Evolutionary conservation across 2,113 vertebrate genomes (phyloP).

Genomic region (Periophthalmus modestus): DNA sequence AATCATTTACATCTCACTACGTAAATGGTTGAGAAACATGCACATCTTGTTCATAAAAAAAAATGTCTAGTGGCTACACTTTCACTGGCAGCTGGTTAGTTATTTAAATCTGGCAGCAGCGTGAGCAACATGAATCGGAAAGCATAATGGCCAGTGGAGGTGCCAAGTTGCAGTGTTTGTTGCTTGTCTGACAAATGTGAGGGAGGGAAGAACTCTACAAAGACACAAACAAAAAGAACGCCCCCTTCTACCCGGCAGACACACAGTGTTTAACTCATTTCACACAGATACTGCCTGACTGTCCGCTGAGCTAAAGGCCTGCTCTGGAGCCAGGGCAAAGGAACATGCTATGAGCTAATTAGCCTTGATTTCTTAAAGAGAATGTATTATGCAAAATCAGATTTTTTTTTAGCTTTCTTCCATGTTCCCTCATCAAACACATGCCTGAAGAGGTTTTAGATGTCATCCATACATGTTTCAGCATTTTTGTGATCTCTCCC

Average conservation of each 20-base stretch:
- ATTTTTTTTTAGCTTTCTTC: no score
- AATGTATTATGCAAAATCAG: no score
- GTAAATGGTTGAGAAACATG: not conserved
- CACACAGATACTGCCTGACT: conserved; percentile 7
- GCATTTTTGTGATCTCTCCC: no score
- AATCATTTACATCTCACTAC: no score
- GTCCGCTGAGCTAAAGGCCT: conserved; percentile 11
- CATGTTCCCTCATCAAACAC: no score
- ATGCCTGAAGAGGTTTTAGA: no score
- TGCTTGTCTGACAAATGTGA: conserved; percentile 47
- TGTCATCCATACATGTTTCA: no score
- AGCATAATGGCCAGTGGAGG: not conserved
- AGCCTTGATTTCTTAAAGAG: not conserved
- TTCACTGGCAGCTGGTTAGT: not conserved
- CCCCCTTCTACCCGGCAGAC: conserved; percentile 19
- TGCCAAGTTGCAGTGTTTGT: conserved; percentile 21
- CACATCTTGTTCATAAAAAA: not conserved
- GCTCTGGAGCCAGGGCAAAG: not conserved
- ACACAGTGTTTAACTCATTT: conserved; percentile 25
- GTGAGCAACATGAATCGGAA: not conserved
- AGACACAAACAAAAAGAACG: conserved; percentile 27
- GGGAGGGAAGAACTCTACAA: conserved; percentile 7
- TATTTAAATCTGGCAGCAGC: not conserved
- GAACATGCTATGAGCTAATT: not conserved
- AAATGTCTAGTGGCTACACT: not conserved